Evolutionary conservation across 2,888 invertebrate genomes (phyloP).

Genomic region (Drosophila formosana): DNA sequence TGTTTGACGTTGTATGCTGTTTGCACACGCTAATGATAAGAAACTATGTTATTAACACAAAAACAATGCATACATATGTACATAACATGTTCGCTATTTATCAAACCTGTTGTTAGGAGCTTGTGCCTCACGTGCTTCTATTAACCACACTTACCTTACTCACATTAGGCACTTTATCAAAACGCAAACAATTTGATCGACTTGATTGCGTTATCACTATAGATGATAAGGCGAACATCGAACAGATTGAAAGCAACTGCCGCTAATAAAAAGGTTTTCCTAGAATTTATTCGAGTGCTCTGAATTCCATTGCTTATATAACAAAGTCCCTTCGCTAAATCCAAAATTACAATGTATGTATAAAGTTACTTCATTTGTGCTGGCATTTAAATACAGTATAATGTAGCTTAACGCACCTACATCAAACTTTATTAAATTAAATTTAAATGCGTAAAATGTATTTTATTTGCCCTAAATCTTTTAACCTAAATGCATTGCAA

Average conservation of each 20-base stretch:
- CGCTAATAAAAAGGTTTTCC: constrained; percentile 53
- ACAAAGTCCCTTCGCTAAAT: not conserved
- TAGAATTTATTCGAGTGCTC: constrained; percentile 21
- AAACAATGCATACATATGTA: not conserved
- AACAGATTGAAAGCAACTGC: constrained; percentile 16
- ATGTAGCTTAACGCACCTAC: no score
- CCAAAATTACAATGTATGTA: not conserved
- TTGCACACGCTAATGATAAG: not conserved
- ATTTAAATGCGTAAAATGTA: no score
- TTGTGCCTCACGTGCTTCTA: constrained; percentile 26
- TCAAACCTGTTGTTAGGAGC: constrained; percentile 2
- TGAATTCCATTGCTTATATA: constrained; percentile 6
- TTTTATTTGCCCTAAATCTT: no score
- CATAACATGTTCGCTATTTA: not conserved
- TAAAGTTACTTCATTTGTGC: not conserved
- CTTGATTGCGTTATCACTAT: constrained; percentile 19
- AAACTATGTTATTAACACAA: not conserved
- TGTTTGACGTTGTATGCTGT: not conserved
- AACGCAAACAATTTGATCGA: constrained; percentile 18
- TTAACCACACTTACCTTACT: constrained; percentile 27
- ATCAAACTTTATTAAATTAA: no score
- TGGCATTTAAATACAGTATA: not conserved
- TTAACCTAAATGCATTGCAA: no score
- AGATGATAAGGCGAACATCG: constrained; percentile 16
- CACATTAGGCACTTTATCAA: constrained; percentile 33